A percentile compares a stretch with the other conserved stretches of the same genome.
phyloP scores from a whole-genome alignment of 2,113 vertebrate species.

The Rostratula benghalensis region DNA sequence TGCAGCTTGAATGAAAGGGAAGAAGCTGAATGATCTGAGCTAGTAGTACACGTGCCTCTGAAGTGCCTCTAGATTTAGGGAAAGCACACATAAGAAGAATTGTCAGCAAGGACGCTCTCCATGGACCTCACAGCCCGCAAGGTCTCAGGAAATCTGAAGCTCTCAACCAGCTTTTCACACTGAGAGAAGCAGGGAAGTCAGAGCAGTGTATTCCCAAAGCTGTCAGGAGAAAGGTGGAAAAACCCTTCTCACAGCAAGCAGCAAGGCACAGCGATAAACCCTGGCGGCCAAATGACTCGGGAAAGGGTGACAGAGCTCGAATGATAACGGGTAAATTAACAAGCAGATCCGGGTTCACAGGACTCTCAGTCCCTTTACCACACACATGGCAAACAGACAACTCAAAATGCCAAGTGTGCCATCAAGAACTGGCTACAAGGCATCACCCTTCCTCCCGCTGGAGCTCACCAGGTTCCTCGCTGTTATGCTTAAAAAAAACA shows the following conservation, averaged over 20 bases:
- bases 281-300: neutral
- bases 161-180: neutral
- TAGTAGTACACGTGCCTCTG: neutral
- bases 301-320: neutral
- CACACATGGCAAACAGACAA: neutral
- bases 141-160: neutral
- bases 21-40: neutral
- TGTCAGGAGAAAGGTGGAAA: rapidly evolving
- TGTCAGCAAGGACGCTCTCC: neutral
- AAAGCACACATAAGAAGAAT: neutral
- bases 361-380: neutral
- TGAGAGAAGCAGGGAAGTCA: neutral
- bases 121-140: neutral
- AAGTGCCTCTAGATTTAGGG: neutral
- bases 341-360: neutral
- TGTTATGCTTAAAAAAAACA: neutral
- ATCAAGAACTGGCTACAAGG: neutral
- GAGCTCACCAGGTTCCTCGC: neutral
- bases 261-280: neutral
- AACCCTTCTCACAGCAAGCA: neutral
- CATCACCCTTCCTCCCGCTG: neutral
- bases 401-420: neutral
- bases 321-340: neutral
- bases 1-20: neutral
- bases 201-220: neutral